A percentile compares a stretch with the other conserved stretches of the same genome.
Evolutionary conservation across 2,113 vertebrate genomes (phyloP).

Genomic region (Neotoma lepida): DNA sequence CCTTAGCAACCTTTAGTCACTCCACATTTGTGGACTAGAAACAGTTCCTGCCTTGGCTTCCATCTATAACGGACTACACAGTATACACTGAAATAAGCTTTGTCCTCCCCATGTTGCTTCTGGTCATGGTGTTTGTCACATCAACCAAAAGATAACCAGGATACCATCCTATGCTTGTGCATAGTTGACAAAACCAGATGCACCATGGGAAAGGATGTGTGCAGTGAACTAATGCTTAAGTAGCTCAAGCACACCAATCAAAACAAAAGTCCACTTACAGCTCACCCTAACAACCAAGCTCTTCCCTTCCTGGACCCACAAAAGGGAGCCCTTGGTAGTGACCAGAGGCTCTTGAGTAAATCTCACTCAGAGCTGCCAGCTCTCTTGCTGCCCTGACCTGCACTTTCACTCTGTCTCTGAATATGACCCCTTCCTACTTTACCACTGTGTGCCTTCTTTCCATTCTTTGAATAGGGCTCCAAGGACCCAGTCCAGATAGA

Average conservation of each 20-base stretch:
- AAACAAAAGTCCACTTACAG: background rate
- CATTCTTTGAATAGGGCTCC: background rate
- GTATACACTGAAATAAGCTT: too few species aligned
- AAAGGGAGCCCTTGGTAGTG: background rate
- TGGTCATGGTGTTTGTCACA: background rate
- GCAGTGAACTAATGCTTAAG: background rate
- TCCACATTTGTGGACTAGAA: background rate
- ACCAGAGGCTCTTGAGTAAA: background rate
- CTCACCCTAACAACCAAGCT: background rate
- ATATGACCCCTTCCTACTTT: background rate
- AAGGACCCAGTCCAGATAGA: background rate
- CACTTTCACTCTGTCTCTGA: background rate
- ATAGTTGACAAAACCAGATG: background rate
- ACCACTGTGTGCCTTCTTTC: too few species aligned
- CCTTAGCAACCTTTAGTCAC: background rate
- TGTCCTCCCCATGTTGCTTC: background rate
- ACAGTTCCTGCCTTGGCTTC: background rate
- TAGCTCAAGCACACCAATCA: background rate
- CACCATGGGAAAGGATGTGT: background rate
- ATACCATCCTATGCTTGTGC: background rate
- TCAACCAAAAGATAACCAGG: background rate
- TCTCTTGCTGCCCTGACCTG: background rate
- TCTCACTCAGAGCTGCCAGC: background rate
- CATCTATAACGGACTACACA: background rate
- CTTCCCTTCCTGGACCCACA: background rate